Evolutionary conservation across 2,888 invertebrate genomes (phyloP).

Genomic region (Glaucopsyche alexis): DNA sequence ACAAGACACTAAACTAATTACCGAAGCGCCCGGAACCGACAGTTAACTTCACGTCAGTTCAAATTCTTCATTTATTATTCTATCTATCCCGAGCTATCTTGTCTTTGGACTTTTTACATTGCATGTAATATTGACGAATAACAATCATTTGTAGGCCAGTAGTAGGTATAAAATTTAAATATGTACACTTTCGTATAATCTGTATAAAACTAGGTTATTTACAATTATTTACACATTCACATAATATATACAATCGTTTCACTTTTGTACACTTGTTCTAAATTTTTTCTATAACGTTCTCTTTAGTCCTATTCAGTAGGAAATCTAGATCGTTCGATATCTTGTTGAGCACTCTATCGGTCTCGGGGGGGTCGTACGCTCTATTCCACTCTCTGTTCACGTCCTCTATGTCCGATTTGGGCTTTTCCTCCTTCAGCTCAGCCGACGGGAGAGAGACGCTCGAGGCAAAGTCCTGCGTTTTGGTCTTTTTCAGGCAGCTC

Average conservation of each 20-base stretch:
- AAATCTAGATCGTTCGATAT: conserved; percentile 91
- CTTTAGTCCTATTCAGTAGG: conserved; percentile 84
- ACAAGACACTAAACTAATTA: conserved; percentile 6
- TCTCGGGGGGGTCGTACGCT: conserved; percentile 62
- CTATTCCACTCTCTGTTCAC: conserved; percentile 65
- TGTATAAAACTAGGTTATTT: conserved; percentile 14
- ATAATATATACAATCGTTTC: too few relatives aligned
- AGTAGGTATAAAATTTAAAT: conserved; percentile 26
- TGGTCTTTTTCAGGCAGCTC: conserved; percentile 68
- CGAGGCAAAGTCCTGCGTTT: conserved; percentile 50
- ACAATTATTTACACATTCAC: conserved; percentile 6
- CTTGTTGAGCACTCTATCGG: conserved; percentile 86
- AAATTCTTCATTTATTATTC: background rate
- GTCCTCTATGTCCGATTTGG: conserved; percentile 61
- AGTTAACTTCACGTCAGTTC: background rate
- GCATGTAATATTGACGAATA: background rate
- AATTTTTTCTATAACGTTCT: conserved; percentile 48
- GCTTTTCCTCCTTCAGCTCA: conserved; percentile 53
- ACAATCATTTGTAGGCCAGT: background rate
- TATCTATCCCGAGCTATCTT: background rate
- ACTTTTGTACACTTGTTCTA: conserved; percentile 45
- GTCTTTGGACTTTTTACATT: background rate
- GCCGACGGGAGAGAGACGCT: conserved; percentile 66
- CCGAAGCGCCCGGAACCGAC: conserved; percentile 10
- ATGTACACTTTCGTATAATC: conserved; percentile 21